Conservation (phyloP, 2,888 invertebrate genomes). For the Belgica antarctica region DNA sequence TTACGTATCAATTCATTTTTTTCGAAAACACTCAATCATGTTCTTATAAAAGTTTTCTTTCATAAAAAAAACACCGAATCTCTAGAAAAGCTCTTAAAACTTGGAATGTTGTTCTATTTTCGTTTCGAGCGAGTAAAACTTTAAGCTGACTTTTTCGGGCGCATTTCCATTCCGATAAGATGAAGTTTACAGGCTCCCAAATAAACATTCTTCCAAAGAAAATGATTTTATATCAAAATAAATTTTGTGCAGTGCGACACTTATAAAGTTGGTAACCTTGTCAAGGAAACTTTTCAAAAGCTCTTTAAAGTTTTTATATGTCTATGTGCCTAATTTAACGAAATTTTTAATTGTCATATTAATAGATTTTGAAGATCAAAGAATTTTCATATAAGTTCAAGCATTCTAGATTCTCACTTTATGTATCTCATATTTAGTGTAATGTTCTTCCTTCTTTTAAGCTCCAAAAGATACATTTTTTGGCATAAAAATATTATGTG, state of each 20-base stretch:
- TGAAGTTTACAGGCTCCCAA: neutral
- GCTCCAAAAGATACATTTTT: slow-evolving; percentile 29
- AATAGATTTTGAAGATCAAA: too few species aligned
- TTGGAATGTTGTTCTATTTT: too few species aligned
- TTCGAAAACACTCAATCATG: slow-evolving; percentile 38
- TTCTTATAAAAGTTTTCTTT: neutral
- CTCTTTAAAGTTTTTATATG: too few species aligned
- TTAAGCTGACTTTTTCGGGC: neutral
- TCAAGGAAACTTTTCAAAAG: too few species aligned
- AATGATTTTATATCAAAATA: too few species aligned
- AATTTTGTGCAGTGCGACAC: too few species aligned
- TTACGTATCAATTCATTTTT: slow-evolving; percentile 11
- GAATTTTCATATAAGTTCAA: too few species aligned
- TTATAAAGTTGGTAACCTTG: too few species aligned
- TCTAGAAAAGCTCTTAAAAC: neutral
- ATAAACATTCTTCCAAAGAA: neutral
- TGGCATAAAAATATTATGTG: slow-evolving; percentile 38
- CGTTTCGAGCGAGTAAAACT: neutral
- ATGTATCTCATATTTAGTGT: neutral
- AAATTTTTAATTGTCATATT: too few species aligned
- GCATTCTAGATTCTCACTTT: neutral
- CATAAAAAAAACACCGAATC: neutral
- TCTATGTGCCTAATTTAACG: too few species aligned
- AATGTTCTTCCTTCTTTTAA: slow-evolving; percentile 19
- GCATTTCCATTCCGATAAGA: neutral